Conservation (phyloP, 2,888 invertebrate genomes). For the Poecilus cupreus region DNA sequence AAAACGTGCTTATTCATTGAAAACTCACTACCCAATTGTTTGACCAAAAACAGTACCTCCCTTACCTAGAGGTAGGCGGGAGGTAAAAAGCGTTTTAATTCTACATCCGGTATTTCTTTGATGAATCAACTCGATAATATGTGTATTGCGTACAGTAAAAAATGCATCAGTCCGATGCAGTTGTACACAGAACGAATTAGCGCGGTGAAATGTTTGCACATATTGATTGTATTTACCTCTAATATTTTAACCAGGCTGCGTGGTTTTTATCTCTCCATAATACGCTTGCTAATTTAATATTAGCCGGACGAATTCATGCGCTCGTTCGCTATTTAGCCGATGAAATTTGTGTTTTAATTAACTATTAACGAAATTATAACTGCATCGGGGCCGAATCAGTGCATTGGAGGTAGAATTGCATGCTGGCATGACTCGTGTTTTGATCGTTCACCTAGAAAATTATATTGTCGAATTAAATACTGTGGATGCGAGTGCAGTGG, state of each 20-base stretch:
- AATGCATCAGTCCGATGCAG: not conserved
- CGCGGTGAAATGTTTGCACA: slow-evolving; percentile 53
- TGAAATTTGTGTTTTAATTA: slow-evolving; percentile 68
- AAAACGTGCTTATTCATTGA: no score
- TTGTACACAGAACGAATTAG: slow-evolving; percentile 43
- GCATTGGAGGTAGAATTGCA: not conserved
- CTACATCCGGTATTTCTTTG: no score
- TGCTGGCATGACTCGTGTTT: slow-evolving; percentile 60
- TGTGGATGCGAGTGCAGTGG: slow-evolving; percentile 34
- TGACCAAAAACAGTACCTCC: no score
- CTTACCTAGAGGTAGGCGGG: no score
- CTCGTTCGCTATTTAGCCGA: slow-evolving; percentile 56
- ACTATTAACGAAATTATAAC: slow-evolving; percentile 65
- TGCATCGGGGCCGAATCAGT: slow-evolving; percentile 21
- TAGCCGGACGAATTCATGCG: slow-evolving; percentile 57
- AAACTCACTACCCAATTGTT: no score
- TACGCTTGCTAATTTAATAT: slow-evolving; percentile 58
- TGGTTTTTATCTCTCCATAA: slow-evolving; percentile 56
- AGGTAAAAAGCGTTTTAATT: no score
- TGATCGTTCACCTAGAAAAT: slow-evolving; percentile 69
- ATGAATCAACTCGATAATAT: not conserved
- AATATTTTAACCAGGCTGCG: slow-evolving; percentile 56
- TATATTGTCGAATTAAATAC: slow-evolving; percentile 62
- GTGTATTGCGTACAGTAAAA: not conserved
- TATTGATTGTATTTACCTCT: slow-evolving; percentile 60